Base-by-base conservation (phyloP, 92 coral and sea anemone species). In the Pocillopora meandrina region DNA sequence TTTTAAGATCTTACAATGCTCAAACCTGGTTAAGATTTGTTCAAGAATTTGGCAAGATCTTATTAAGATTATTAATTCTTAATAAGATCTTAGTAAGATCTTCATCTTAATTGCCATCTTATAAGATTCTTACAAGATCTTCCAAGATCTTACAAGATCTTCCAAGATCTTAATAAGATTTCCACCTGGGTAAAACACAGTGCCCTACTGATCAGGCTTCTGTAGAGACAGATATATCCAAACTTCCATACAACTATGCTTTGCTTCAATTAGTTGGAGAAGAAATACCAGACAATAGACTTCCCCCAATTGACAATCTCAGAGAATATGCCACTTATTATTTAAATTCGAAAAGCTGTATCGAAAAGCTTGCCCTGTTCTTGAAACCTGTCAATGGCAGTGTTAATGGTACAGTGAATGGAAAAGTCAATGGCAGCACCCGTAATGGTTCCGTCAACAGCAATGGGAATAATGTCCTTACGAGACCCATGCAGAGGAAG, bases 201-300 rank as follows among this genome's bases (percentile, higher is more conserved):
- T 97, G 99, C 82, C 99, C 99, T 64, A 94, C 94, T 90, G 99
- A 97, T 87, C 99, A 97, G 82, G 98, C 99, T 0, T 19, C 89
- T 14, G 98, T 97, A 82, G 95, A 93, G 42, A 90, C 86, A 26
- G 96, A 92, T 76, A 88, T 93, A 61, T 90, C 90, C 49, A 86
- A 94, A 74, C 87, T 97, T 61, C 99, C 99, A 0, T 85, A 86
- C 66, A 97, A 97, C 89, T 92, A 93, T 56, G 99, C 99, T 13
- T 83, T 97, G 81, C 90, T 97, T 31, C 97, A 94, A 80, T 86
- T 96, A 76, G 90, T 91, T 68, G 87, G 89, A 56, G 90, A 86
- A 60, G 94, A 91, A 49, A 87, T 90, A 3, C 89, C 93, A 73
- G 84, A 90, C 10, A 82, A 88, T 12, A 64, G 76, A 19, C 84